Percentiles rank a stretch among this genome's conserved stretches.
Evolutionary conservation across 2,888 invertebrate species (phyloP).

Genomic region (Allolobophora icterica): DNA sequence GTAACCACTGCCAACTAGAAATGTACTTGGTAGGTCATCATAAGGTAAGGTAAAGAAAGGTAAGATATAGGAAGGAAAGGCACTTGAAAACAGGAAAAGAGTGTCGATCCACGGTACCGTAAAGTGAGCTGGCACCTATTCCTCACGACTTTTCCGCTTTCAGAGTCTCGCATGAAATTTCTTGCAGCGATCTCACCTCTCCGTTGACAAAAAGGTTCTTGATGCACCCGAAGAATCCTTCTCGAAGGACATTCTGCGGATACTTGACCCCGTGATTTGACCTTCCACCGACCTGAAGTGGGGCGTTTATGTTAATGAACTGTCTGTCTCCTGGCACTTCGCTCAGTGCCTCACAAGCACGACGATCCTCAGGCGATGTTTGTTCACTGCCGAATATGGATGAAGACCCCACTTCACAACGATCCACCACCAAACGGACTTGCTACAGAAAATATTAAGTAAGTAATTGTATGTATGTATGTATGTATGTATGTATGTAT

Average conservation of each 20-base stretch:
- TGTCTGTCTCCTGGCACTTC: constrained; percentile 92
- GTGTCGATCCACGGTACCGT: too few relatives aligned
- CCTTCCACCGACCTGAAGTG: constrained; percentile 82
- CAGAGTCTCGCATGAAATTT: too few relatives aligned
- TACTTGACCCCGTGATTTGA: constrained; percentile 22
- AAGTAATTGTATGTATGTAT: too few relatives aligned
- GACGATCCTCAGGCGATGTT: constrained; percentile 83
- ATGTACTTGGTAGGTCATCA: too few relatives aligned
- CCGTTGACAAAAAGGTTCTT: constrained; percentile 94
- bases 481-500: too few relatives aligned
- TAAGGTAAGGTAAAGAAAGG: too few relatives aligned
- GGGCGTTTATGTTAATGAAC: constrained; percentile 92
- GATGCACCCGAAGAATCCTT: constrained; percentile 94
- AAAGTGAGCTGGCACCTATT: too few relatives aligned
- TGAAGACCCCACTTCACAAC: constrained; percentile 78
- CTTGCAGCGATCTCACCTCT: constrained; percentile 55
- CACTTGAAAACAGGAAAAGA: too few relatives aligned
- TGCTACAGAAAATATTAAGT: constrained; percentile 15
- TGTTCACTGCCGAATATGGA: constrained; percentile 79
- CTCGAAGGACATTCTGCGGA: constrained; percentile 58
- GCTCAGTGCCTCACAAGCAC: constrained; percentile 86
- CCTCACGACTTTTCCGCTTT: too few relatives aligned
- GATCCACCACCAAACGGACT: constrained; percentile 89
- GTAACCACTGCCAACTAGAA: too few relatives aligned
- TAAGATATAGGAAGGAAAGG: too few relatives aligned